Conservation (phyloP, 2,888 invertebrate genomes). For the Cephonodes hylas region DNA sequence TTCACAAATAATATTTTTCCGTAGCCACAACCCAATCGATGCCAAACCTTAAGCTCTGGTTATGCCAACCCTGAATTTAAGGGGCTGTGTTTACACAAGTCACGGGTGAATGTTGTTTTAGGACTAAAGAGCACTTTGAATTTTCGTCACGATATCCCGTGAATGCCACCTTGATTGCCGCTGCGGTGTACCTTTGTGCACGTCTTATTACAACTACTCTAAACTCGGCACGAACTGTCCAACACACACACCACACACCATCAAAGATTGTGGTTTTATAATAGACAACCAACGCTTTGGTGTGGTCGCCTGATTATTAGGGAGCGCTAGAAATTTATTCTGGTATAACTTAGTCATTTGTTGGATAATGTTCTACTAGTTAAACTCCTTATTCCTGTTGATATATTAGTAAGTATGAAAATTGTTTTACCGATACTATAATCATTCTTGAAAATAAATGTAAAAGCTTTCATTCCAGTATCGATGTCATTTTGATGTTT, state of each 20-base stretch:
- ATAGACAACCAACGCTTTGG: no score
- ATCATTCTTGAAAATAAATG: no score
- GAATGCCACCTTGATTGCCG: slow-evolving; percentile 27
- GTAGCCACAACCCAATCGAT: not conserved
- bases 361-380: no score
- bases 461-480: no score
- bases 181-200: slow-evolving; percentile 10
- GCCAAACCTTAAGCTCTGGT: not conserved
- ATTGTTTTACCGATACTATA: no score
- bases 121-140: slow-evolving; percentile 63
- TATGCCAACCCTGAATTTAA: slow-evolving; percentile 37
- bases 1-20: not conserved
- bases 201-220: not conserved
- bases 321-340: no score
- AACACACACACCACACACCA: not conserved
- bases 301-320: no score
- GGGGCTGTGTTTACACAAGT: slow-evolving; percentile 52
- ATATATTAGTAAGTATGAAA: no score
- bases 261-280: not conserved
- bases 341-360: no score
- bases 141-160: slow-evolving; percentile 47
- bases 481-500: no score
- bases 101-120: slow-evolving; percentile 66
- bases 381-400: no score
- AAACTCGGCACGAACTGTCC: not conserved